Percentiles rank a stretch among this genome's conserved stretches.
phyloP scores from a whole-genome alignment of 2,888 invertebrate species.

The Monoplex corrugatus region DNA sequence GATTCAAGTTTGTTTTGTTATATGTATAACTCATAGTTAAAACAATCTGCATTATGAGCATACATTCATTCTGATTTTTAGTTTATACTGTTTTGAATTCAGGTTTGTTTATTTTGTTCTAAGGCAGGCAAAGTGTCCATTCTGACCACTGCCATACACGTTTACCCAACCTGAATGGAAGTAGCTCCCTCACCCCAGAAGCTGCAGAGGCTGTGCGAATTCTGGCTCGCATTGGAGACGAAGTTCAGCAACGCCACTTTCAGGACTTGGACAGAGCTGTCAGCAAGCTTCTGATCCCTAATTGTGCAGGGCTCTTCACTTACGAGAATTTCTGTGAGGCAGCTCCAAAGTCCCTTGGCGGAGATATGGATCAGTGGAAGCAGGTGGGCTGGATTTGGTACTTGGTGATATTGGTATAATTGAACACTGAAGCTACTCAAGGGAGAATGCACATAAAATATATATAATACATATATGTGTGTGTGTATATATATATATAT shows the following conservation, averaged over 20 bases:
- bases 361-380: conserved; percentile 65
- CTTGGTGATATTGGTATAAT: too few relatives aligned
- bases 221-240: conserved; percentile 69
- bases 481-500: background rate
- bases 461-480: too few relatives aligned
- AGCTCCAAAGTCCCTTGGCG: conserved; percentile 60
- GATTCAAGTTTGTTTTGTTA: too few relatives aligned
- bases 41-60: too few relatives aligned
- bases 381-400: conserved; percentile 57
- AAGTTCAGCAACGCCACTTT: conserved; percentile 65
- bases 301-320: conserved; percentile 53
- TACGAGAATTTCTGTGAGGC: conserved; percentile 66
- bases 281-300: conserved; percentile 51
- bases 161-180: background rate
- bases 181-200: conserved; percentile 61
- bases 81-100: background rate
- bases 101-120: too few relatives aligned
- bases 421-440: too few relatives aligned
- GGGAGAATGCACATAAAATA: too few relatives aligned
- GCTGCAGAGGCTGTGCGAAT: conserved; percentile 68
- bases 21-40: too few relatives aligned
- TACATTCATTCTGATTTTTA: background rate
- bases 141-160: background rate
- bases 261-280: conserved; percentile 58
- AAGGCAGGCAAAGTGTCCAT: too few relatives aligned